Evolutionary conservation across 2,888 invertebrate genomes (phyloP).

Genomic region (Pachycephus smyrnensis): DNA sequence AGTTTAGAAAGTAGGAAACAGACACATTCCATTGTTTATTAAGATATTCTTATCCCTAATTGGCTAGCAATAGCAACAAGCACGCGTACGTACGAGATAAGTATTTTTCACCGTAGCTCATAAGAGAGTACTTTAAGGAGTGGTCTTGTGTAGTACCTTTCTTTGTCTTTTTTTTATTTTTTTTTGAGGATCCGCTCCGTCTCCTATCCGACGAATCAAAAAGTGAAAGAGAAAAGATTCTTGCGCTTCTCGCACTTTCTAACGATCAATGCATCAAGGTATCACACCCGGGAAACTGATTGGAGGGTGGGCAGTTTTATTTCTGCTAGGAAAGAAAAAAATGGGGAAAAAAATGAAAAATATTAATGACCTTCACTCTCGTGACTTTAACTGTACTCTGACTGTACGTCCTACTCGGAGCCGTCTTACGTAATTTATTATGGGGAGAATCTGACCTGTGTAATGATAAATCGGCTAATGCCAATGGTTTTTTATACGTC

Average conservation of each 20-base stretch:
- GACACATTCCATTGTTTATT: conserved; percentile 59
- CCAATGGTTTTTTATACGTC: neutral
- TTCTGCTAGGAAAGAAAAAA: neutral
- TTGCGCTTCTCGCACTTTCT: neutral
- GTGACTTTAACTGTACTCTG: neutral
- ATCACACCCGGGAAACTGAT: neutral
- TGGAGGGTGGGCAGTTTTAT: neutral
- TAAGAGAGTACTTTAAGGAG: conserved; percentile 26
- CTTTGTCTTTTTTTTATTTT: conserved; percentile 28
- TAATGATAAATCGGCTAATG: neutral
- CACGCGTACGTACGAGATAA: conserved; percentile 41
- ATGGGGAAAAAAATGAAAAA: neutral
- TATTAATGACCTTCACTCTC: neutral
- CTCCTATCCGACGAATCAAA: neutral
- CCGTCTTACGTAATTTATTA: neutral
- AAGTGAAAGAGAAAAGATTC: neutral
- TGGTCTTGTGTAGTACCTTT: conserved; percentile 14
- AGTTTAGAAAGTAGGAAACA: conserved; percentile 52
- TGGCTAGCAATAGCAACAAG: conserved; percentile 47
- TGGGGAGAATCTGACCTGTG: neutral
- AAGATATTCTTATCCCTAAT: conserved; percentile 46
- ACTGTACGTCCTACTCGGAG: neutral
- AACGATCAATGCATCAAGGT: neutral
- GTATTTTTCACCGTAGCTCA: conserved; percentile 48
- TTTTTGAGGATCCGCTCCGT: conserved; percentile 29